Base-by-base conservation (phyloP, 2,797 vertebrate species). In the Denticeps clupeoides region DNA sequence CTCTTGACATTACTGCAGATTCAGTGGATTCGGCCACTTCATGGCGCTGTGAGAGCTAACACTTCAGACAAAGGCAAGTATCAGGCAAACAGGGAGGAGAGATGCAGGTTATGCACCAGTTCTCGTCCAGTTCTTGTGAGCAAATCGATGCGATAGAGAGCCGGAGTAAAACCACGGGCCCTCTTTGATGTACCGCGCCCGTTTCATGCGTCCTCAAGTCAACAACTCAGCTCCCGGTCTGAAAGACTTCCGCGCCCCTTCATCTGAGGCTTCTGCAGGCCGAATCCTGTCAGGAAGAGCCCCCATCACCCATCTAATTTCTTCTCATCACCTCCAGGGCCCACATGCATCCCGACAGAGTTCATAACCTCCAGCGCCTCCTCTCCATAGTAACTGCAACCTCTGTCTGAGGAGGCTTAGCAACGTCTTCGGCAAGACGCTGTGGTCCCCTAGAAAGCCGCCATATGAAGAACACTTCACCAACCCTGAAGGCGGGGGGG, bases 181-280 rank as follows among this genome's bases (percentile, higher is more conserved):
- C 32, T 60, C 75, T 82, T 75, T 81, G 72, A 83, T 72, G 62
- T 63, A 25, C 26, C 6, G 5, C 38, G 45, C 25, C n/a, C 59
- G 63, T 79, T 78, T 79, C 75, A 79, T 73, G 69, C 62, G 60
- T 63, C 47, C 57, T 55, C 45, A 64, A 62, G 54, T 64, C 62
- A 53, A 50, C 46, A 40, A 49, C 63, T 62, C 60, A 67, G 62
- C 64, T 67, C 63, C 45, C 54, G 63, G 60, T 56, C 55, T 55
- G 42, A 29, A 45, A 19, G 15, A 16, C 15, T 10, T 33, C 22
- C 22, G 3, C 23, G 23, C 5, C 22, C 22, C 22, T 5, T 23
- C 3, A 3, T 22, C 3, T 3, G 3, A 22, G 5, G 22, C 22
- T 23, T 23, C 7, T 15, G 12, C 6, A 8, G 32, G 32, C 13